Evolutionary conservation across 2,888 invertebrate species (phyloP).

Genomic region (Drosophila birchii): DNA sequence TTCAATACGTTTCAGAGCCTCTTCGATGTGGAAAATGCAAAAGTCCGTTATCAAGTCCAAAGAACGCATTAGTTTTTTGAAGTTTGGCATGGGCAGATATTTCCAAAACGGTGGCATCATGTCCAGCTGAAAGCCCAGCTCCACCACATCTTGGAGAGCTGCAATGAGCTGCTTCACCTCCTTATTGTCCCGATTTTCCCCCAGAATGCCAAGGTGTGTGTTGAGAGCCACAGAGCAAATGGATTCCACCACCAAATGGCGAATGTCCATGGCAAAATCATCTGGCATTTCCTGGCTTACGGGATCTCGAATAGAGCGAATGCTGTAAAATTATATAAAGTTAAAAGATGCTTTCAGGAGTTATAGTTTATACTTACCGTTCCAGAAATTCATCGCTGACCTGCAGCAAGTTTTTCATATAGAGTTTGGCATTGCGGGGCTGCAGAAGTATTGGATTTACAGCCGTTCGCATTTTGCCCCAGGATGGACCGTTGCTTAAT

Average conservation of each 20-base stretch:
- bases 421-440: conserved; percentile 86
- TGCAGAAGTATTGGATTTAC: conserved; percentile 89
- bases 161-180: conserved; percentile 61
- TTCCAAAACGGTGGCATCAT: conserved; percentile 81
- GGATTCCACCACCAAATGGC: conserved; percentile 87
- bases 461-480: conserved; percentile 88
- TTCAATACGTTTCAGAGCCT: conserved; percentile 78
- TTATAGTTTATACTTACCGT: conserved; percentile 59
- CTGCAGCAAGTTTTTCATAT: conserved; percentile 85
- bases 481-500: conserved; percentile 87
- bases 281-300: conserved; percentile 82
- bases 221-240: conserved; percentile 84
- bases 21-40: conserved; percentile 81
- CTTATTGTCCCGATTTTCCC: conserved; percentile 59
- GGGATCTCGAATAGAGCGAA: conserved; percentile 78
- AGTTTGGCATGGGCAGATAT: conserved; percentile 74
- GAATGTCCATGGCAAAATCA: conserved; percentile 86
- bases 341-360: too few relatives aligned
- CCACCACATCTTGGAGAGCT: conserved; percentile 55
- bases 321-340: conserved; percentile 64
- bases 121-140: conserved; percentile 71
- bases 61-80: conserved; percentile 63
- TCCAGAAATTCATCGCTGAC: conserved; percentile 85
- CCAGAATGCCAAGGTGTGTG: conserved; percentile 78
- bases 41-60: conserved; percentile 75